These are phyloP conservation scores for Salvelinus namaycush DNA, from an alignment of 2,113 vertebrate species.

Conservation along the genomic window DNA sequence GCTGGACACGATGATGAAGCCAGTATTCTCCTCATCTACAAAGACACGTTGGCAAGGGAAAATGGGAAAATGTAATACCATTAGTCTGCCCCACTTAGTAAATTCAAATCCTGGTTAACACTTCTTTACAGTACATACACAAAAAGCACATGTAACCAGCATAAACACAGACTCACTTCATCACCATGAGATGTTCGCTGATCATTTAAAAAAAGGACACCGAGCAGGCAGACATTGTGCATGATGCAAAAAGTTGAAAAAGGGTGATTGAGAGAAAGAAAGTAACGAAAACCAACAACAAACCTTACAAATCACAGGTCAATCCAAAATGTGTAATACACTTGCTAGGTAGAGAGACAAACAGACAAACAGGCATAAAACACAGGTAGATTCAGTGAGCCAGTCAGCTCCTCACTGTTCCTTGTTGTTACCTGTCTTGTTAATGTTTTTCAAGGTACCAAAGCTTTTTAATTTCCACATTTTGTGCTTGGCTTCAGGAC, in stretches of 20 bases:
- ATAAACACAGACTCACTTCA: not conserved
- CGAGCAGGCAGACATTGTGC: not conserved
- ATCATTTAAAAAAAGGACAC: too few relatives aligned
- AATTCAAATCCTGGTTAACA: too few relatives aligned
- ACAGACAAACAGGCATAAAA: not conserved
- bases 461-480: constrained; percentile 99
- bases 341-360: not conserved
- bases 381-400: constrained; percentile 4
- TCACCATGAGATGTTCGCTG: not conserved
- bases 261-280: not conserved
- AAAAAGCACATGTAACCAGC: not conserved
- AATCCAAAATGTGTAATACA: not conserved
- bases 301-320: not conserved
- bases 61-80: too few relatives aligned
- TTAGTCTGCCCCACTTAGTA: too few relatives aligned
- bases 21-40: constrained; percentile 90
- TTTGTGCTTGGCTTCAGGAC: constrained; percentile 96
- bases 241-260: constrained; percentile 7
- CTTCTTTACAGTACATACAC: too few relatives aligned
- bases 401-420: constrained; percentile 21
- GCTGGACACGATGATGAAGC: constrained; percentile 94
- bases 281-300: not conserved
- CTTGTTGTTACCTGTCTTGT: constrained; percentile 93
- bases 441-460: constrained; percentile 99
- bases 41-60: not conserved